A percentile compares a stretch with the other conserved stretches of the same genome.
Conservation (phyloP, 2,888 invertebrate species). For the Drosophila mettleri region DNA sequence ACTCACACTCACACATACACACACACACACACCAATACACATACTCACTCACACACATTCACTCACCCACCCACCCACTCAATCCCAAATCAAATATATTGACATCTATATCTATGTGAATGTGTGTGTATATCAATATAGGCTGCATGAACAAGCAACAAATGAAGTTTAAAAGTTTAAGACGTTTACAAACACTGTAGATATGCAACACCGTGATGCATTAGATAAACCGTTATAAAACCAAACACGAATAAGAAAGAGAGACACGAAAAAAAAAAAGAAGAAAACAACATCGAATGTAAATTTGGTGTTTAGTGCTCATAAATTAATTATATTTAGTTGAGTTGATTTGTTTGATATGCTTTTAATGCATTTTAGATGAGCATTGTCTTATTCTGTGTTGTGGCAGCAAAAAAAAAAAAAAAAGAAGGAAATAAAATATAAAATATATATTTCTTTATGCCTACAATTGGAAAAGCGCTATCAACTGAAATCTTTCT, state of each 20-base stretch:
- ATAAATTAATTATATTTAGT: constrained; percentile 31
- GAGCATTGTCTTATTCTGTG: constrained; percentile 53
- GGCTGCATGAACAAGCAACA: constrained; percentile 82
- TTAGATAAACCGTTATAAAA: constrained; percentile 18
- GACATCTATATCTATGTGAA: not conserved
- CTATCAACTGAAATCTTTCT: constrained; percentile 54
- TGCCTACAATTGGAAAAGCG: constrained; percentile 37
- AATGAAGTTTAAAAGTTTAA: constrained; percentile 68
- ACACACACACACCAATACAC: constrained; percentile 1
- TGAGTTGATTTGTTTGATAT: constrained; percentile 44
- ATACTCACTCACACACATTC: constrained; percentile 12
- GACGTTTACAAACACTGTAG: constrained; percentile 53
- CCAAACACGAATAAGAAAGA: constrained; percentile 12
- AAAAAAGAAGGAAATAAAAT: constrained; percentile 19
- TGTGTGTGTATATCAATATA: constrained; percentile 36
- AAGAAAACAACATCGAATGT: constrained; percentile 1
- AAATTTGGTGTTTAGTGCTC: constrained; percentile 51
- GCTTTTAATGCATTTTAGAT: constrained; percentile 53
- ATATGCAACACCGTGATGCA: constrained; percentile 28
- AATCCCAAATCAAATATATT: constrained; percentile 17
- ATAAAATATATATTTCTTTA: constrained; percentile 10
- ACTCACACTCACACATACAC: constrained; percentile 1
- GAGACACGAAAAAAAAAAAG: constrained; percentile 3
- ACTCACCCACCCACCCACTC: constrained; percentile 3
- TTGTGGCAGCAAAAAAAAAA: constrained; percentile 53